Evolutionary conservation across 2,888 invertebrate genomes (phyloP), one percentile per base, ranked within the genome.

Genomic region (Lacanobia wlatinum): DNA sequence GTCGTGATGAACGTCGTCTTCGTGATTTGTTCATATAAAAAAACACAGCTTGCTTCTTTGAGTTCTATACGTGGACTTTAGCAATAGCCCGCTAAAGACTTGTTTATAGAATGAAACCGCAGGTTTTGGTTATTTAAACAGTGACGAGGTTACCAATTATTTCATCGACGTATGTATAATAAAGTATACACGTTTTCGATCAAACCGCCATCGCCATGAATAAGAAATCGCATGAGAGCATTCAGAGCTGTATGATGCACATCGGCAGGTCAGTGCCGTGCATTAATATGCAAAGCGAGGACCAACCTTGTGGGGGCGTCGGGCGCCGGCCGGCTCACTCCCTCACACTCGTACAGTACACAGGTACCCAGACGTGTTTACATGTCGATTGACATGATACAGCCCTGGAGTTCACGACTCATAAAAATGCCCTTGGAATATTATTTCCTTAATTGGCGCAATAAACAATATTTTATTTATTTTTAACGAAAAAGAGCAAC

Each of bases 371-470:
- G 18, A 55, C 59, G 56, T 66, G 58, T 23, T 43, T 55, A 83
- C 70, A 52, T 80, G 50, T 73, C 23, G 21, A 73, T 56, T 50
- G 50, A 6, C 50, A 65, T 46, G n/a, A 16, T 64, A 46, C 70
- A 66, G 52, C 62, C 65, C 55, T 63, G 18, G 60, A 64, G 52
- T 64, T 56, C 59, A 46, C 40, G 2, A 50, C 38, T 34, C 67
- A 40, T 60, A 48, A 69, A 63, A 58, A 73, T 48, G 28, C n/a
- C 82, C 72, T 70, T 78, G 73, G n/a, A 50, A 50, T 63, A 69
- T 48, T 8, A 56, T 66, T 62, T 53, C n/a, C 50, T 46, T 79
- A 40, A 59, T 58, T 34, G 14, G 3, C 38, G n/a, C 14, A 67
- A 21, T 40, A 40, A 28, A 9, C 34, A 28, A 46, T 58, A 48